Conservation (phyloP, 2,113 vertebrate genomes). For the Crotalus viridis region DNA sequence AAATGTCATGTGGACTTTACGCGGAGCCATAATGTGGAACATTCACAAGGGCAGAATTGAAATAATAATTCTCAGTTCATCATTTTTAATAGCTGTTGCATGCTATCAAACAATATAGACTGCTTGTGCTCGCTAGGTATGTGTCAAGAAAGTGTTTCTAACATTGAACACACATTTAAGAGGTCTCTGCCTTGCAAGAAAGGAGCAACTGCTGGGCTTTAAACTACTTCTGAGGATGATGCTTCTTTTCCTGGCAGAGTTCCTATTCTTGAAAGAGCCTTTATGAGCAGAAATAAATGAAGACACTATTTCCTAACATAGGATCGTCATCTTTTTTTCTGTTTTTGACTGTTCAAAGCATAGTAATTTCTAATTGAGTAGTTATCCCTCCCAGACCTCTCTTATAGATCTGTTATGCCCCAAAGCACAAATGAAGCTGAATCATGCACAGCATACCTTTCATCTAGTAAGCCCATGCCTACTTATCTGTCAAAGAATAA, state of each 20-base stretch:
- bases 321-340: not conserved
- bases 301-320: not conserved
- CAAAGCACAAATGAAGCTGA: not conserved
- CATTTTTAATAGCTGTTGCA: not conserved
- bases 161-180: not conserved
- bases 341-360: not conserved
- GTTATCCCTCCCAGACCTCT: not conserved
- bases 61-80: not conserved
- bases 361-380: not conserved
- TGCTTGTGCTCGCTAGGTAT: not conserved
- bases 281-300: not conserved
- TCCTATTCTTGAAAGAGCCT: not conserved
- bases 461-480: not conserved
- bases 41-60: not conserved
- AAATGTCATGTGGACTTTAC: not conserved
- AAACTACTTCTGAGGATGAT: not conserved
- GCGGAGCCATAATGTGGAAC: not conserved
- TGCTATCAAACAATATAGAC: not conserved
- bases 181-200: not conserved
- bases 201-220: not conserved
- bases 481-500: not conserved
- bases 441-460: not conserved
- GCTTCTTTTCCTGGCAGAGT: not conserved
- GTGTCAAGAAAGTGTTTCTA: not conserved
- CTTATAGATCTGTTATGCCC: not conserved